Percentiles rank a stretch among this genome's conserved stretches.
Evolutionary conservation across 2,888 invertebrate species (phyloP).

Genomic region (Patella depressa): DNA sequence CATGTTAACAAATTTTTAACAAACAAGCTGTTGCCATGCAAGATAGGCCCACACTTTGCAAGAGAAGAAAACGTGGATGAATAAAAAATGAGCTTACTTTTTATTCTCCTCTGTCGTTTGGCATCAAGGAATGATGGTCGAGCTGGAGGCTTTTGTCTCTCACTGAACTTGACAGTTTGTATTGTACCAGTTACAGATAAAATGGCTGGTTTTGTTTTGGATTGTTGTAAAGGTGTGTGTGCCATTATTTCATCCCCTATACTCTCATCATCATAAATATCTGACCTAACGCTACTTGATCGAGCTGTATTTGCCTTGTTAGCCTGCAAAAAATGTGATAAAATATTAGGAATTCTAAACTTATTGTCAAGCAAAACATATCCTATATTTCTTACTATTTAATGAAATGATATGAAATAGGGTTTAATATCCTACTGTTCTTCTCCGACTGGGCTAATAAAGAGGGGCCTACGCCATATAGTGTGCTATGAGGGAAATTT

Average conservation of each 20-base stretch:
- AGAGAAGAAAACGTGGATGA: too few species aligned
- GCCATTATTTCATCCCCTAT: not conserved
- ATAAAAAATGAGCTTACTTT: too few species aligned
- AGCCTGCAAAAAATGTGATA: constrained; percentile 6
- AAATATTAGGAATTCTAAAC: not conserved
- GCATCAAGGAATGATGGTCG: constrained; percentile 31
- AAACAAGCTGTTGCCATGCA: too few species aligned
- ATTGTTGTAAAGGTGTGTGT: constrained; percentile 24
- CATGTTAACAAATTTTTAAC: too few species aligned
- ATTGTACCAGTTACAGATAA: constrained; percentile 58
- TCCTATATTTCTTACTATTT: constrained; percentile 12
- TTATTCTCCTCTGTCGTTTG: too few species aligned
- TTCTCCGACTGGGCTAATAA: too few species aligned
- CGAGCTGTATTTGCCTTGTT: not conserved
- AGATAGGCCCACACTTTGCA: too few species aligned
- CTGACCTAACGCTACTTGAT: not conserved
- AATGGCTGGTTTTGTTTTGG: constrained; percentile 61
- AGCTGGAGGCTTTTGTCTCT: constrained; percentile 50
- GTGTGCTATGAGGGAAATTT: too few species aligned
- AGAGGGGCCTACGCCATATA: too few species aligned
- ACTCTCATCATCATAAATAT: not conserved
- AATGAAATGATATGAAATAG: too few species aligned
- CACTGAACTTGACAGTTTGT: constrained; percentile 44
- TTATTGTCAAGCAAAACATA: not conserved
- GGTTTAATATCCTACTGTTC: too few species aligned